Evolutionary conservation across 2,888 invertebrate genomes (phyloP).

Genomic region (Trissoscelio sp.): DNA sequence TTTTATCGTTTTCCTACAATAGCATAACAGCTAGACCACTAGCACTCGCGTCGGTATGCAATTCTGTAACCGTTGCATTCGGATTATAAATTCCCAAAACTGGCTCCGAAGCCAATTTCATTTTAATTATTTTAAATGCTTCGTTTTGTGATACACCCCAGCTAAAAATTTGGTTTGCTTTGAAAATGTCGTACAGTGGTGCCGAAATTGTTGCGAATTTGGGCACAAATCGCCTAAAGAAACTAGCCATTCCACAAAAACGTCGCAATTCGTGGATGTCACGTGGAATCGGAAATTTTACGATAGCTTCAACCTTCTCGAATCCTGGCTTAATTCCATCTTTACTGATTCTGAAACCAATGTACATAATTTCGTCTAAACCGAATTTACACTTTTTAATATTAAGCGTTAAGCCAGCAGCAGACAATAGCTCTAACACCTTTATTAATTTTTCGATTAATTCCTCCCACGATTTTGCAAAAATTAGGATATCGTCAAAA

Average conservation of each 20-base stretch:
- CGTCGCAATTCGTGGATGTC: conserved; percentile 62
- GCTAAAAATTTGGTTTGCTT: background rate
- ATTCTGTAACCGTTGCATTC: background rate
- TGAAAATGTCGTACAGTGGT: background rate
- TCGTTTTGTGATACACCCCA: background rate
- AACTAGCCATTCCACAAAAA: conserved; percentile 64
- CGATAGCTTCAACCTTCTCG: conserved; percentile 60
- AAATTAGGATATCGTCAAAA: conserved; percentile 75
- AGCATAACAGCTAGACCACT: conserved; percentile 9
- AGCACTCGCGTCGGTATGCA: conserved; percentile 22
- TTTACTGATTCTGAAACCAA: conserved; percentile 71
- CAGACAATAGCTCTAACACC: conserved; percentile 69
- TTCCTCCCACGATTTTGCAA: conserved; percentile 67
- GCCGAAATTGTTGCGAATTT: background rate
- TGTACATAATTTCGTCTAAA: conserved; percentile 68
- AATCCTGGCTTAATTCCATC: conserved; percentile 43
- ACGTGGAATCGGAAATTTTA: too few species aligned
- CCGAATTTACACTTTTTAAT: conserved; percentile 74
- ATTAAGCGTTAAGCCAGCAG: conserved; percentile 74
- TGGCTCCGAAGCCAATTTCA: background rate
- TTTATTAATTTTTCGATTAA: conserved; percentile 67
- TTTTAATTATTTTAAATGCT: conserved; percentile 3
- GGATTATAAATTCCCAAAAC: conserved; percentile 14
- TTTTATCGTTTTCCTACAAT: conserved; percentile 5
- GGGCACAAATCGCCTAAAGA: conserved; percentile 25